phyloP scores from a whole-genome alignment of 1,140 invertebrate species.

The Atopsyche davidsoni region DNA sequence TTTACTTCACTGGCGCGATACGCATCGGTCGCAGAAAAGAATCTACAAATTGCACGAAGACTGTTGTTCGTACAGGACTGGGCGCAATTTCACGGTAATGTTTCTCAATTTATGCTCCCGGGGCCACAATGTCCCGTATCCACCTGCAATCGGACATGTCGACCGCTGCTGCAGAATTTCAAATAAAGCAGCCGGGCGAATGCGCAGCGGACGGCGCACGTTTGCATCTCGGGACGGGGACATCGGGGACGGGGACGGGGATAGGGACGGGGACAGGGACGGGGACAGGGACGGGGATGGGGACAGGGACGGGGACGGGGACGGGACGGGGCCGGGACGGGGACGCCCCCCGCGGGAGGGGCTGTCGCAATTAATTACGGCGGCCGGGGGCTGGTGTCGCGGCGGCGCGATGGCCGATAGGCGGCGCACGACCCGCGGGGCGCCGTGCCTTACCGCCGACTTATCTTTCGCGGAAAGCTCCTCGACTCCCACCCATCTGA shows the following conservation, averaged over 20 bases:
- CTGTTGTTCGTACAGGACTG: too few species aligned
- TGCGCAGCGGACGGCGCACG: not conserved
- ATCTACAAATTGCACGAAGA: too few species aligned
- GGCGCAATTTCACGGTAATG: slow-evolving; percentile 1
- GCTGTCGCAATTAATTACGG: slow-evolving; percentile 20
- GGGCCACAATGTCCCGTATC: not conserved
- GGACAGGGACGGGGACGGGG: not conserved
- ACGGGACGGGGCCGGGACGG: not conserved
- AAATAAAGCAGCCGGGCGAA: slow-evolving; percentile 16
- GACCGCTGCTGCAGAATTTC: slow-evolving; percentile 21
- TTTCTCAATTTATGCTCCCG: not conserved
- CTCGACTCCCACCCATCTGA: not conserved
- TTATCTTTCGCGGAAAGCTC: not conserved
- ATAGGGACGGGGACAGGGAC: slow-evolving; percentile 4
- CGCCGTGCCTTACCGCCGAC: too few species aligned
- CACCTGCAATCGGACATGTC: slow-evolving; percentile 16
- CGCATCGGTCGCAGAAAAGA: too few species aligned
- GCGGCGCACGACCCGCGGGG: too few species aligned
- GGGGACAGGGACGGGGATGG: not conserved
- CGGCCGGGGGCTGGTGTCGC: slow-evolving; percentile 13
- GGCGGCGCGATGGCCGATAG: slow-evolving; percentile 1
- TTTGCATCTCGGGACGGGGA: not conserved
- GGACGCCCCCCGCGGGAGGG: not conserved
- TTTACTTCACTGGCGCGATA: too few species aligned
- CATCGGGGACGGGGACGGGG: slow-evolving; percentile 4